phyloP scores from a whole-genome alignment of 2,888 invertebrate species.

The Pandemis corylana region DNA sequence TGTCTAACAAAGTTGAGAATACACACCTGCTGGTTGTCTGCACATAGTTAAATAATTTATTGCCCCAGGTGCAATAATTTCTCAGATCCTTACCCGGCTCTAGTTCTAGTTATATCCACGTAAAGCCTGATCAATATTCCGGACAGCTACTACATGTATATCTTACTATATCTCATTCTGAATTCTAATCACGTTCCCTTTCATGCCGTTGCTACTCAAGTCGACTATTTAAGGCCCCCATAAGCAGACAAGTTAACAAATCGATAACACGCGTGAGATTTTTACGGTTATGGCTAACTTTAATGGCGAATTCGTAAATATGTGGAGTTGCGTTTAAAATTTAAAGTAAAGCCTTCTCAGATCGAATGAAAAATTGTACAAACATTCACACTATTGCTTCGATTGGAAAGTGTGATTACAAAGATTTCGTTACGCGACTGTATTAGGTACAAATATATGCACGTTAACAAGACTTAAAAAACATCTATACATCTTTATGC shows the following conservation, averaged over 20 bases:
- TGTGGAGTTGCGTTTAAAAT: neutral
- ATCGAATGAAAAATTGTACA: neutral
- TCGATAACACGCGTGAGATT: conserved; percentile 8
- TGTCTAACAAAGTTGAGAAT: neutral
- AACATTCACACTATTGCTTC: too few relatives aligned
- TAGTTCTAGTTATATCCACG: neutral
- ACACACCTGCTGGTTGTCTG: neutral
- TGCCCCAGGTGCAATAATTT: neutral
- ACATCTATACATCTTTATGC: too few relatives aligned
- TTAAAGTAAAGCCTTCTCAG: neutral
- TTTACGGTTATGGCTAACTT: neutral
- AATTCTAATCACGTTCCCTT: conserved; percentile 20
- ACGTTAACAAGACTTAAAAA: too few relatives aligned
- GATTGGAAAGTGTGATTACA: neutral
- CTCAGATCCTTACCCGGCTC: neutral
- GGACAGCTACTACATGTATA: neutral
- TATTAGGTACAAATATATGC: too few relatives aligned
- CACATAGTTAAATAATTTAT: neutral
- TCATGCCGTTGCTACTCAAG: neutral
- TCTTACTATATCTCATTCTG: conserved; percentile 1
- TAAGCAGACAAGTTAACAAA: conserved; percentile 18
- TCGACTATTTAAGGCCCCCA: neutral
- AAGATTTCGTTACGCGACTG: too few relatives aligned
- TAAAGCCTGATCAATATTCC: conserved; percentile 21
- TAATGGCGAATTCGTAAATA: too few relatives aligned